Conservation (phyloP, 2,888 invertebrate species). For the Mellilla xanthometata region DNA sequence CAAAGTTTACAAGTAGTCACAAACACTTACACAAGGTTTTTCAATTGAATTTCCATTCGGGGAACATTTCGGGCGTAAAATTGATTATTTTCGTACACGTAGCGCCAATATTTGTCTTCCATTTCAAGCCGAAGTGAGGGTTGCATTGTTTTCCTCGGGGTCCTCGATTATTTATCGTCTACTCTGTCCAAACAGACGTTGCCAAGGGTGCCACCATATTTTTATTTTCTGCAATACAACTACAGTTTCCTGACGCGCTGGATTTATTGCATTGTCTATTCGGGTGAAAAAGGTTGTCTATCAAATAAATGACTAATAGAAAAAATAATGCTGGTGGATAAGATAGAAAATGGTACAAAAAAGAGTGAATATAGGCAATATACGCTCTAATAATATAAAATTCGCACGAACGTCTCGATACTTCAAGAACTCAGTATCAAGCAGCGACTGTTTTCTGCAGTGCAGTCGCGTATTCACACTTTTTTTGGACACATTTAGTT, state of each 20-base stretch:
- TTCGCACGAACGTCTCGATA: no score
- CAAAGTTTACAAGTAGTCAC: no score
- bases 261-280: slow-evolving; percentile 21
- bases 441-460: no score
- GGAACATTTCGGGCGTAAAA: slow-evolving; percentile 1
- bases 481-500: no score
- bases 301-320: slow-evolving; percentile 4
- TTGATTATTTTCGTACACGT: slow-evolving; percentile 10
- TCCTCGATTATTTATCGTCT: slow-evolving; percentile 50
- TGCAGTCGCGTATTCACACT: no score
- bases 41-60: not conserved
- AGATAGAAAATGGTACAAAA: no score
- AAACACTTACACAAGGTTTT: no score
- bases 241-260: slow-evolving; percentile 10
- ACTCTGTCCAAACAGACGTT: slow-evolving; percentile 47
- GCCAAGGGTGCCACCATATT: slow-evolving; percentile 29
- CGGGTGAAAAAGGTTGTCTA: slow-evolving; percentile 12
- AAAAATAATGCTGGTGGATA: no score
- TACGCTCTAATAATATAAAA: no score
- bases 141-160: slow-evolving; percentile 39
- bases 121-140: slow-evolving; percentile 23
- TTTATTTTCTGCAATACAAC: slow-evolving; percentile 5
- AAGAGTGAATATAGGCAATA: no score
- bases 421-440: no score
- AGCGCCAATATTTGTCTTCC: slow-evolving; percentile 26